A percentile compares a stretch with the other conserved stretches of the same genome.
Evolutionary conservation across 2,797 vertebrate species (phyloP).

Genomic region (Anguilla marmorata): DNA sequence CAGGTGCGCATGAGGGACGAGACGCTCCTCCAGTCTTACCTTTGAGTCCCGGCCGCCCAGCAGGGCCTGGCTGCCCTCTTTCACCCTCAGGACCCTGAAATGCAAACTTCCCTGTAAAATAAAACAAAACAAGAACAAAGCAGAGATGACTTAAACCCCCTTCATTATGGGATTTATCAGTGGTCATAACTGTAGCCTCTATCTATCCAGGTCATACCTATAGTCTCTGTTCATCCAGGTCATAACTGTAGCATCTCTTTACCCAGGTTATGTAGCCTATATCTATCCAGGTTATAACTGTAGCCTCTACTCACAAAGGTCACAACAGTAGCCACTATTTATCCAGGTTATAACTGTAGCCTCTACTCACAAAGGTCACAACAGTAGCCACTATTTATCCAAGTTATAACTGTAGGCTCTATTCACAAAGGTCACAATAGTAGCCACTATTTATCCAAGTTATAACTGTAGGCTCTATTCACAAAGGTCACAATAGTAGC

Average conservation of each 20-base stretch:
- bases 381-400: neutral
- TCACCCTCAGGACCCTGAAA: constrained; percentile 58
- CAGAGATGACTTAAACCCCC: neutral
- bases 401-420: neutral
- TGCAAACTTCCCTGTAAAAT: constrained; percentile 57
- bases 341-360: neutral
- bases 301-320: too few species aligned
- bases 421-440: neutral
- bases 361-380: neutral
- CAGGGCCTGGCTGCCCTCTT: constrained; percentile 73
- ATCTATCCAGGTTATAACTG: too few species aligned
- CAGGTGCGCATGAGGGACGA: neutral
- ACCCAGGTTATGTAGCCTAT: too few species aligned
- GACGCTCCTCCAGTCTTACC: constrained; percentile 55
- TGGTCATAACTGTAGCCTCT: too few species aligned
- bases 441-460: neutral
- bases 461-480: neutral
- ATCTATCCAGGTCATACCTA: too few species aligned
- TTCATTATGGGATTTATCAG: neutral
- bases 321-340: too few species aligned
- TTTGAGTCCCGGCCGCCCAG: constrained; percentile 75
- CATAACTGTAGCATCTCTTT: neutral
- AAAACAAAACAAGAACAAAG: constrained; percentile 6
- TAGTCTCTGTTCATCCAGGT: too few species aligned
- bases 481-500: neutral